Conservation (phyloP, 2,888 invertebrate species). For the Willowsia nigromaculata region DNA sequence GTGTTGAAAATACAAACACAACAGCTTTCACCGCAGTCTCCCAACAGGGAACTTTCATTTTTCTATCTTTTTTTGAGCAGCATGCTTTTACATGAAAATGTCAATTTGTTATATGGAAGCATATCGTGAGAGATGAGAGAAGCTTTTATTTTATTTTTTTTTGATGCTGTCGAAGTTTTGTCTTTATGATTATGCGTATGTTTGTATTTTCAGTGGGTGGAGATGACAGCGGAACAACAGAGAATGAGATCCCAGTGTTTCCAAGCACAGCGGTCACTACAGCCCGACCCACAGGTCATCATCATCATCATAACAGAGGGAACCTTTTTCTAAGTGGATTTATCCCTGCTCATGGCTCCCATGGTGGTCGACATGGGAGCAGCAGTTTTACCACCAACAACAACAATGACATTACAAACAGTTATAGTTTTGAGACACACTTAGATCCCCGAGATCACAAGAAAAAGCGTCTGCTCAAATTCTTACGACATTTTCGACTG, state of each 20-base stretch:
- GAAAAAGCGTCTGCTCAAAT: constrained; percentile 78
- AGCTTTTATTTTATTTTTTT: background rate
- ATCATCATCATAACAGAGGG: constrained; percentile 58
- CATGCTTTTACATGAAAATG: constrained; percentile 28
- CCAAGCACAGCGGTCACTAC: constrained; percentile 74
- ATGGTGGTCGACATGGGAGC: constrained; percentile 72
- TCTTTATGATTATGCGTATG: constrained; percentile 34
- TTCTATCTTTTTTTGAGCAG: background rate
- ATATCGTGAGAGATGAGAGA: background rate
- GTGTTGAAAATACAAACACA: background rate
- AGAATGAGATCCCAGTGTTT: constrained; percentile 78
- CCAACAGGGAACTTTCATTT: constrained; percentile 16
- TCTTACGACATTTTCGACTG: constrained; percentile 78
- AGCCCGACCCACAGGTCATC: constrained; percentile 68
- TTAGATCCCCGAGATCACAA: constrained; percentile 67
- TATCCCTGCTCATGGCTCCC: constrained; percentile 55
- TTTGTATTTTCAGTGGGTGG: constrained; percentile 69
- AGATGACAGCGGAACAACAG: constrained; percentile 76
- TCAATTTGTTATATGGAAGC: constrained; percentile 34
- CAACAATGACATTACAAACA: constrained; percentile 50
- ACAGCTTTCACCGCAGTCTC: constrained; percentile 33
- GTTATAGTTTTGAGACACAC: constrained; percentile 47
- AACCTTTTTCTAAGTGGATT: constrained; percentile 62
- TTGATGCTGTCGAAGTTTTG: background rate
- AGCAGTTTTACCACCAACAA: constrained; percentile 61